Percentiles rank a stretch among this genome's conserved stretches.
phyloP scores from a whole-genome alignment of 1,140 invertebrate genomes.

The Heliothis subflexa region DNA sequence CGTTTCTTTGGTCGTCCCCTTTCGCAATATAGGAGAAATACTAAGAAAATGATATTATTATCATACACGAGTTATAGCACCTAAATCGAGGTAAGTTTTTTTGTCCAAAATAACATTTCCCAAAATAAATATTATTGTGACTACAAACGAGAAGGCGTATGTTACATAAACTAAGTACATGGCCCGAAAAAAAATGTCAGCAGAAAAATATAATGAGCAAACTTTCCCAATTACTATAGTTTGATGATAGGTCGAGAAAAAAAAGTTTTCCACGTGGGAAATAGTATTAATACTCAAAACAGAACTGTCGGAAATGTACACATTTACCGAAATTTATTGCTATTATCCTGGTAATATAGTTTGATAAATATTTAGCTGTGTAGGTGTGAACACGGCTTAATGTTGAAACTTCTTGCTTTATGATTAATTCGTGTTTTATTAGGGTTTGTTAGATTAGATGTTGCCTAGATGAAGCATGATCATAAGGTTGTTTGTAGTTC shows the following conservation, averaged over 20 bases:
- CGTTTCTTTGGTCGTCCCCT: no score
- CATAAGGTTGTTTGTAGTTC: no score
- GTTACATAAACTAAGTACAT: background rate
- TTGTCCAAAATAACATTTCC: no score
- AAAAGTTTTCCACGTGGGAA: conserved; percentile 57
- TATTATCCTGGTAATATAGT: conserved; percentile 37
- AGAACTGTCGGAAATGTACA: conserved; percentile 19
- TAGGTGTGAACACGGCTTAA: conserved; percentile 36
- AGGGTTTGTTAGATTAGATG: background rate
- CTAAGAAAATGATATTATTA: no score
- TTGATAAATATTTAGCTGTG: conserved; percentile 22
- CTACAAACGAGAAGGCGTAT: background rate
- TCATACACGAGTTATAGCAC: no score
- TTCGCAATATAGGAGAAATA: no score
- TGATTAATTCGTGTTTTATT: conserved; percentile 9
- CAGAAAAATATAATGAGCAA: conserved; percentile 79
- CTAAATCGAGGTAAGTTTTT: background rate
- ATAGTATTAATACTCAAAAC: conserved; percentile 53
- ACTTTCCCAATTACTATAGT: conserved; percentile 82
- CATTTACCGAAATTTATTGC: conserved; percentile 39
- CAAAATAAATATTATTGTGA: background rate
- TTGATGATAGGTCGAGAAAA: conserved; percentile 66
- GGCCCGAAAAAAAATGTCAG: conserved; percentile 57
- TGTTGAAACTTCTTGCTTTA: conserved; percentile 26
- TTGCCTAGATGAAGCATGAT: no score